A percentile compares a stretch with the other conserved stretches of the same genome.
phyloP scores from a whole-genome alignment of 2,113 vertebrate species.

The Colaptes auratus region DNA sequence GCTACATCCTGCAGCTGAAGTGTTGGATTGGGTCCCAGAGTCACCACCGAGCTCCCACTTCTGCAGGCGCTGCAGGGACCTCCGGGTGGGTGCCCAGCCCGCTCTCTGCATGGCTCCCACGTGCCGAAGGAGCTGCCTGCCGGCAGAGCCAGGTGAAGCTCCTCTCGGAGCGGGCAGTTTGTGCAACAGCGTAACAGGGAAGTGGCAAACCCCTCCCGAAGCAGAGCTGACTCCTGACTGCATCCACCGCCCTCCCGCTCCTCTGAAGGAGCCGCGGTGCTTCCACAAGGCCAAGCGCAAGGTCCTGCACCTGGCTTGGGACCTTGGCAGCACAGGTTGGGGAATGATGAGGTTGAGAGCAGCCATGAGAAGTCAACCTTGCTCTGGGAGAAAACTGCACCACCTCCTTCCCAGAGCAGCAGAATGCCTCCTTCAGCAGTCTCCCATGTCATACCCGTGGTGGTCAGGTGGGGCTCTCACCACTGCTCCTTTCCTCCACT shows the following conservation, averaged over 20 bases:
- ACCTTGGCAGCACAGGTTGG: too few species aligned
- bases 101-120: not conserved
- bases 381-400: too few species aligned
- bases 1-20: not conserved
- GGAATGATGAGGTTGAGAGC: too few species aligned
- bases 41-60: not conserved
- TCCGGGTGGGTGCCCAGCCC: not conserved
- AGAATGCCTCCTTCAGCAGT: not conserved
- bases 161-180: not conserved
- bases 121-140: not conserved
- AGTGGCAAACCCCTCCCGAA: not conserved
- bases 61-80: not conserved
- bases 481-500: not conserved
- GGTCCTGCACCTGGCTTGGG: too few species aligned
- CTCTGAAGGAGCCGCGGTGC: not conserved
- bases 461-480: not conserved
- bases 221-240: not conserved
- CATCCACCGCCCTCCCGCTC: not conserved
- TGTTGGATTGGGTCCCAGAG: not conserved
- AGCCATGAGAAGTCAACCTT: too few species aligned
- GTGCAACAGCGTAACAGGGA: not conserved
- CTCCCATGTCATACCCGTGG: not conserved
- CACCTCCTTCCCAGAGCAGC: not conserved
- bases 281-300: too few species aligned
- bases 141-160: not conserved